Base-by-base conservation (phyloP, 2,888 invertebrate species). In the Agrochola litura region DNA sequence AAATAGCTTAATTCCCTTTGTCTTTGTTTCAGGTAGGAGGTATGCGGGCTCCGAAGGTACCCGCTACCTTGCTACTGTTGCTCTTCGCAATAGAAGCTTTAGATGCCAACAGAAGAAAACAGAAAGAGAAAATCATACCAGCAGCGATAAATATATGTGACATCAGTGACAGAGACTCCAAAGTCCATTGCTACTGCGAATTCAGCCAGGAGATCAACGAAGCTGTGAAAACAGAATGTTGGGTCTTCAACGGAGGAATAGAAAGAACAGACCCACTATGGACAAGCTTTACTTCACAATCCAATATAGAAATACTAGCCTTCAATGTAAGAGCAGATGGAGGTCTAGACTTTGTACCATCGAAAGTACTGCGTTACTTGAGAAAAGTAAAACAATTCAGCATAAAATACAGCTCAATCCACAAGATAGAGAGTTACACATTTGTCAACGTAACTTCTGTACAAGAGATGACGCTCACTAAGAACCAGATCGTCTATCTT, bases 401-500 rank as follows among this genome's bases (percentile, higher is more conserved):
- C 84, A 97, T 98, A 85, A 97, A 98, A 85, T 98, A 98, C 92
- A 98, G 98, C 19, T 97, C 97, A 54, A 98, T 98, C 87, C 97
- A 97, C 79, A 97, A 97, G 56, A 97, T 98, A 66, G 97, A 97
- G 71, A 97, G 98, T 30, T 97, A 97, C 91, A 98, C 98, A 0
- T 98, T 99, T 90, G 97, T 97, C n/a, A 98, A 98, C 92, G 93
- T 98, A 43, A 97, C 98, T 0, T 97, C 97, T 37, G 93, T 98
- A 56, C 97, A 97, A 87, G 97, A 98, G 87, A 97, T 98, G 90
- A 97, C 97, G 37, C 94, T 98, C 80, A 97, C 97, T 25, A 97
- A 98, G 84, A 98, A 98, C 93, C 97, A 97, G 87, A 98, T 99
- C 77, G 96, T 97, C 76, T 95, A 96, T 1, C 93, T 99, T 87